These are phyloP conservation scores for Bettongia penicillata DNA, from an alignment of 2,113 vertebrate species.

Conservation along the genomic window DNA sequence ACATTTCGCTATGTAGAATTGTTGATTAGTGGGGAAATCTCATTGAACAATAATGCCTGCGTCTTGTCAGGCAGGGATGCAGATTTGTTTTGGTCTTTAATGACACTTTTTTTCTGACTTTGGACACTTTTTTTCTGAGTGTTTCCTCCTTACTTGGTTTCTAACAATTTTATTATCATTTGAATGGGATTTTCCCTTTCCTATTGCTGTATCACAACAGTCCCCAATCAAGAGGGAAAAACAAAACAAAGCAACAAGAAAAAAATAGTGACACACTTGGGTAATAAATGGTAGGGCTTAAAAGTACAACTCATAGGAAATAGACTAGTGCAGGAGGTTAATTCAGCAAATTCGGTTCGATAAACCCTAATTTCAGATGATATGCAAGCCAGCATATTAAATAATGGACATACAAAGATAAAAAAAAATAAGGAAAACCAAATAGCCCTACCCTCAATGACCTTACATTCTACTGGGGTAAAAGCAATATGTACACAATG, in stretches of 20 bases:
- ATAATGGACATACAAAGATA: background rate
- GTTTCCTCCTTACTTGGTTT: conserved; percentile 24
- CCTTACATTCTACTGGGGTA: background rate
- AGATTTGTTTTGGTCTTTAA: background rate
- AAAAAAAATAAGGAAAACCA: background rate
- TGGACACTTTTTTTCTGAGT: conserved; percentile 15
- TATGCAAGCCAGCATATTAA: background rate
- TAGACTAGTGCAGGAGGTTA: background rate
- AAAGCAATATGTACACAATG: background rate
- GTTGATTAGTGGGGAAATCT: conserved; percentile 28
- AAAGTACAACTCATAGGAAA: background rate
- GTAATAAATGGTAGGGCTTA: conserved; percentile 11
- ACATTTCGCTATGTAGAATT: background rate
- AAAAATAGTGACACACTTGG: background rate
- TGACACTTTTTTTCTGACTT: conserved; percentile 37
- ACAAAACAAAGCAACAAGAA: background rate
- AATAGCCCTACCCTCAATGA: background rate
- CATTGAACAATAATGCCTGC: conserved; percentile 16
- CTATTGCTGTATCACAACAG: background rate
- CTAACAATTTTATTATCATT: conserved; percentile 41
- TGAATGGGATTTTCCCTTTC: background rate
- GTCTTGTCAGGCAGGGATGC: background rate
- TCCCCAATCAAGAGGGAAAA: background rate
- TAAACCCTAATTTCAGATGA: background rate
- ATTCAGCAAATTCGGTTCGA: background rate